phyloP scores from a whole-genome alignment of 2,888 invertebrate genomes.

The Lasioglossum leucozonium region DNA sequence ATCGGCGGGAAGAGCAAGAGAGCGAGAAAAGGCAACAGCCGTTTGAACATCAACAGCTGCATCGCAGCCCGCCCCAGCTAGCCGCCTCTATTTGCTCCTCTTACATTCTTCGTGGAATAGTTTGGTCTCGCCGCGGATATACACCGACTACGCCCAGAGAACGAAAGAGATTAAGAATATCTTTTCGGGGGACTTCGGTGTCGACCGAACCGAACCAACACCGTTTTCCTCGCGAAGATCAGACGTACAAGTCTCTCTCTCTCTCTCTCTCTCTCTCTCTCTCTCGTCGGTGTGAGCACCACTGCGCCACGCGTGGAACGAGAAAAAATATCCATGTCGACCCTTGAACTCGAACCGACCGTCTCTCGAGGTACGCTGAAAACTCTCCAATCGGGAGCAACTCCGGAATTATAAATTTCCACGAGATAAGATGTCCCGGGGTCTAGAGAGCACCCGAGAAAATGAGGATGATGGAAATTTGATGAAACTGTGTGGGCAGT shows the following conservation, averaged over 20 bases:
- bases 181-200: conserved; percentile 63
- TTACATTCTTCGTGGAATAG: conserved; percentile 81
- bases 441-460: neutral
- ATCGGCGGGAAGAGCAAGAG: conserved; percentile 19
- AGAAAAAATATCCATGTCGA: conserved; percentile 63
- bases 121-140: conserved; percentile 75
- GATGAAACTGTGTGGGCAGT: neutral
- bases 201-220: conserved; percentile 38
- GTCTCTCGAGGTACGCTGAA: conserved; percentile 36
- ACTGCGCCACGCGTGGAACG: conserved; percentile 44
- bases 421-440: conserved; percentile 50
- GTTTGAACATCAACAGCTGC: conserved; percentile 81
- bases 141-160: conserved; percentile 69
- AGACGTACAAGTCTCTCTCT: neutral
- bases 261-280: neutral
- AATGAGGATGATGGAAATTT: neutral
- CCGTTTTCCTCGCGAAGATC: conserved; percentile 17
- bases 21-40: conserved; percentile 59
- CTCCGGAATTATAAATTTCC: conserved; percentile 30
- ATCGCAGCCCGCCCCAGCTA: conserved; percentile 74
- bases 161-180: conserved; percentile 78
- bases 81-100: conserved; percentile 79
- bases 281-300: conserved; percentile 50
- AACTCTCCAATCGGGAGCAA: conserved; percentile 3
- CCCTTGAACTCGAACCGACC: conserved; percentile 57